Conservation (phyloP, 2,888 invertebrate genomes). For the Hesperia comma region DNA sequence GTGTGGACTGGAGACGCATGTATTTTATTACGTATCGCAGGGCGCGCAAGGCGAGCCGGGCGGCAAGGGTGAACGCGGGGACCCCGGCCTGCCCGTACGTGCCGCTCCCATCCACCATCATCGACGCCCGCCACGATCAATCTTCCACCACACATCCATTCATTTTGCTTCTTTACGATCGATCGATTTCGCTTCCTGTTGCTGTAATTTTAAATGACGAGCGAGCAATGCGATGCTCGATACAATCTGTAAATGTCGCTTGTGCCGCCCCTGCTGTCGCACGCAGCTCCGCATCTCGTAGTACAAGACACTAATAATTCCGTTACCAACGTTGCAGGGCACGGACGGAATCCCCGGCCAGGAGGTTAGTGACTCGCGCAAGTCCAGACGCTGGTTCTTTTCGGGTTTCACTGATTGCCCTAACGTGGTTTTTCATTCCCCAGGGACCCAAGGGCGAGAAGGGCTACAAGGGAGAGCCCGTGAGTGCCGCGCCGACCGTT, state of each 20-base stretch:
- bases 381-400: not conserved
- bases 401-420: conserved; percentile 4
- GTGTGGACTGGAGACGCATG: not conserved
- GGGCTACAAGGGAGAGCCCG: conserved; percentile 92
- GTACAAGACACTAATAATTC: conserved; percentile 11
- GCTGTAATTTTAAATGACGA: not conserved
- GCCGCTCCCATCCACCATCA: conserved; percentile 10
- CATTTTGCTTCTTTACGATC: not conserved
- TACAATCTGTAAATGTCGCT: not conserved
- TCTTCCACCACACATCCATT: no score
- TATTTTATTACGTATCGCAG: conserved; percentile 69
- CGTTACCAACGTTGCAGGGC: conserved; percentile 86
- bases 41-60: conserved; percentile 97
- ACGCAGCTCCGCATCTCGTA: not conserved
- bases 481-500: conserved; percentile 78
- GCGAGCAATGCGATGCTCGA: no score
- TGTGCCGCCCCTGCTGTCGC: not conserved
- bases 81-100: conserved; percentile 96
- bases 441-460: conserved; percentile 96
- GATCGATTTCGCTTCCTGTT: not conserved
- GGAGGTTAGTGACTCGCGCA: conserved; percentile 85
- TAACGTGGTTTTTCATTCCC: conserved; percentile 63
- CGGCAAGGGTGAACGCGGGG: conserved; percentile 95
- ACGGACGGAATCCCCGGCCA: conserved; percentile 97
- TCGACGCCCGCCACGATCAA: not conserved